These are phyloP conservation scores for Myotis davidii DNA, from an alignment of 2,113 vertebrate genomes.

Conservation along the genomic window DNA sequence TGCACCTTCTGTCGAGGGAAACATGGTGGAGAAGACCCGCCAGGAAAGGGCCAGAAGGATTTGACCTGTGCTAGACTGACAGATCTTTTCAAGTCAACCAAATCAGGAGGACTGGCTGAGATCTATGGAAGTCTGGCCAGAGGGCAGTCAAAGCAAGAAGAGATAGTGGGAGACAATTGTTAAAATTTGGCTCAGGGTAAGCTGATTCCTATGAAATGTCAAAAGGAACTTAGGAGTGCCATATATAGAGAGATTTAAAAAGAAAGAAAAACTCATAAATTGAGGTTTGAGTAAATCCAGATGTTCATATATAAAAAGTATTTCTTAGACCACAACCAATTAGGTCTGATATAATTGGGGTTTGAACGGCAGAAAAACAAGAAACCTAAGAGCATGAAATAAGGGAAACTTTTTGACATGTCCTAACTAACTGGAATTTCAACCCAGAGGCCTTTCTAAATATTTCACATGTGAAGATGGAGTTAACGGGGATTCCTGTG, in stretches of 20 bases:
- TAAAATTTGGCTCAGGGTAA: background rate
- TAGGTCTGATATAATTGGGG: background rate
- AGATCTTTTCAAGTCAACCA: background rate
- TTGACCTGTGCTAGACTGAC: background rate
- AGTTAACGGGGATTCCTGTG: background rate
- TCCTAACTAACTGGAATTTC: background rate
- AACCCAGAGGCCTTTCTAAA: background rate
- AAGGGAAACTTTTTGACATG: background rate
- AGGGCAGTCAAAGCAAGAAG: background rate
- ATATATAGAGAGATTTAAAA: background rate
- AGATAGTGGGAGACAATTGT: background rate
- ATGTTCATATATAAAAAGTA: background rate
- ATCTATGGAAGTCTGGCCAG: background rate
- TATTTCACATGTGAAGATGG: background rate
- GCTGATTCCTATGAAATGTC: background rate
- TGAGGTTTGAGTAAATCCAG: background rate
- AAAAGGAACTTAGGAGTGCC: background rate
- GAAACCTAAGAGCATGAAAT: background rate
- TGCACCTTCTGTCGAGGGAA: background rate
- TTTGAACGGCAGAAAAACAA: background rate
- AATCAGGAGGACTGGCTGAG: background rate
- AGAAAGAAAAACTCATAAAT: background rate
- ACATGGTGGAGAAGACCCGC: background rate
- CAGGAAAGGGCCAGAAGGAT: background rate
- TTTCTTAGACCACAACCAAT: background rate